phyloP scores from a whole-genome alignment of 1,140 invertebrate species.

The Tachypleus tridentatus region DNA sequence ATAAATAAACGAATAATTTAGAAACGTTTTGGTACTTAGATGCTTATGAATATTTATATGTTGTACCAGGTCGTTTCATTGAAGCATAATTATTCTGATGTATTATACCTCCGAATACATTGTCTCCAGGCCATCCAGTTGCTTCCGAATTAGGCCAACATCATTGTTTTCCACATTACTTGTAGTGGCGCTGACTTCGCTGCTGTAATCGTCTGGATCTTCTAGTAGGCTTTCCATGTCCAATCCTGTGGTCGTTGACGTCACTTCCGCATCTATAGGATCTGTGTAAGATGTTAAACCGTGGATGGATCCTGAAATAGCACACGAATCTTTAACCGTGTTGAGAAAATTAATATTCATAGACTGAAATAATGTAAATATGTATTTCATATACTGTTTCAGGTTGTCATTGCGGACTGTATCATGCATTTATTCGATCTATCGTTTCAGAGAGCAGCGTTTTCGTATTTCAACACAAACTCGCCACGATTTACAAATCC shows the following conservation, averaged over 20 bases:
- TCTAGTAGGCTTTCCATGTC: slow-evolving; percentile 48
- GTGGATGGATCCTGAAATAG: slow-evolving; percentile 4
- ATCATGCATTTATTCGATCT: too few species aligned
- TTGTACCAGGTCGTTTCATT: too few species aligned
- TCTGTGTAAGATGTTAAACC: slow-evolving; percentile 16
- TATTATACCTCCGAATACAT: slow-evolving; percentile 62
- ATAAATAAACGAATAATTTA: too few species aligned
- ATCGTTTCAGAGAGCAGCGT: too few species aligned
- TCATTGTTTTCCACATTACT: slow-evolving; percentile 43
- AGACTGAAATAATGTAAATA: slow-evolving; percentile 2
- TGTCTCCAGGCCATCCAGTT: slow-evolving; percentile 69
- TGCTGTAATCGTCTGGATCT: slow-evolving; percentile 48
- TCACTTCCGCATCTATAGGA: slow-evolving; percentile 57
- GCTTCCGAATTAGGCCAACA: slow-evolving; percentile 61
- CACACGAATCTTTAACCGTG: background rate
- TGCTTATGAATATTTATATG: too few species aligned
- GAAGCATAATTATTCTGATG: too few species aligned
- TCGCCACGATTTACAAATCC: too few species aligned
- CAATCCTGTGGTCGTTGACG: slow-evolving; percentile 57
- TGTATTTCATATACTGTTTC: background rate
- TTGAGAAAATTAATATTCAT: background rate
- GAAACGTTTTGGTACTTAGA: too few species aligned
- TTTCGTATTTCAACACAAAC: too few species aligned
- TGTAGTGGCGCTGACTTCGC: slow-evolving; percentile 40
- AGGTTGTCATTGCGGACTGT: background rate